Evolutionary conservation across 37 sponge, comb jelly and placozoan species (phyloP).

Genomic region (Cladorhizidae sp.): DNA sequence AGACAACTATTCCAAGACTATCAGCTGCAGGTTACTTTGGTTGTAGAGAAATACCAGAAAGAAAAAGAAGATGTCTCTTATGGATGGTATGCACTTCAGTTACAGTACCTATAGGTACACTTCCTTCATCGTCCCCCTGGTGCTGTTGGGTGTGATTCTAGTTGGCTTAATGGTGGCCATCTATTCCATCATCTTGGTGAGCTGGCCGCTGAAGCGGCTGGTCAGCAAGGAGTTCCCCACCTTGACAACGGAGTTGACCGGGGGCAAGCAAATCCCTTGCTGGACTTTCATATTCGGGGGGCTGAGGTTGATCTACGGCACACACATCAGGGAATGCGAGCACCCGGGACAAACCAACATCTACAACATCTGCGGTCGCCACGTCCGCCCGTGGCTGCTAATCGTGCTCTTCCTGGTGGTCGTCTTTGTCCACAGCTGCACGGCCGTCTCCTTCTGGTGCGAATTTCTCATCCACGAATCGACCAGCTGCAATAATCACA

Average conservation of each 20-base stretch:
- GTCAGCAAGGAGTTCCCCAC: not conserved
- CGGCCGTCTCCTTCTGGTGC: slow-evolving; percentile 23
- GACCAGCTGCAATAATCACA: not conserved
- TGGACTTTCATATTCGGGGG: slow-evolving; percentile 41
- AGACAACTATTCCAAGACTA: no score
- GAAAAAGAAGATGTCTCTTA: not conserved
- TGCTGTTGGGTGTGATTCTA: not conserved
- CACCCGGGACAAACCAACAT: not conserved
- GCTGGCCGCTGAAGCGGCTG: slow-evolving; percentile 20
- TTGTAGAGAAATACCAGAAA: not conserved
- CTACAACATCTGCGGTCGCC: slow-evolving; percentile 16
- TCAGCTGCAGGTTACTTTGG: not conserved
- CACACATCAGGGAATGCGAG: slow-evolving; percentile 2
- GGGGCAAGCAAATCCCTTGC: slow-evolving; percentile 21
- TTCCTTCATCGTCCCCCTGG: slow-evolving; percentile 2
- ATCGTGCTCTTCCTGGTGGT: slow-evolving; percentile 44
- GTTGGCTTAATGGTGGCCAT: slow-evolving; percentile 10
- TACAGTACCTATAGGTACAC: slow-evolving; percentile 5
- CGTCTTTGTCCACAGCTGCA: slow-evolving; percentile 32
- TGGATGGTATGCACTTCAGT: not conserved
- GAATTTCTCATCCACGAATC: slow-evolving; percentile 22
- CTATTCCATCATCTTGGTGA: slow-evolving; percentile 22
- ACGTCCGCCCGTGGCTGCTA: slow-evolving; percentile 29
- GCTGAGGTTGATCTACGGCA: slow-evolving; percentile 31
- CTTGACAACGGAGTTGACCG: not conserved